phyloP scores from a whole-genome alignment of 2,888 invertebrate species.

The Drosophila cracens region DNA sequence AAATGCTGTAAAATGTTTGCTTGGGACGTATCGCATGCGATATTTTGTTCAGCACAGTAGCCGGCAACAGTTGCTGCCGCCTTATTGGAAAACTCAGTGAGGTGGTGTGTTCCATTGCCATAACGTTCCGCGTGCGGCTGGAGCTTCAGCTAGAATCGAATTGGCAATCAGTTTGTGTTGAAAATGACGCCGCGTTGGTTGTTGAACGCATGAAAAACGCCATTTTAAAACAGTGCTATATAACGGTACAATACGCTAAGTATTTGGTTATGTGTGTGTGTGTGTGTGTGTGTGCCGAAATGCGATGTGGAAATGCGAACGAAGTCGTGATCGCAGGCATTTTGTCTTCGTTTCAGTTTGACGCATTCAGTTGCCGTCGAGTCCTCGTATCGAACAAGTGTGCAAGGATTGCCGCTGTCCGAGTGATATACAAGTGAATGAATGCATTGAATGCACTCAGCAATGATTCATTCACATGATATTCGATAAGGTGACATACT shows the following conservation, averaged over 20 bases:
- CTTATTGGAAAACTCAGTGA: slow-evolving; percentile 27
- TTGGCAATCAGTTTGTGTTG: slow-evolving; percentile 70
- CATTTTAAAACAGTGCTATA: slow-evolving; percentile 41
- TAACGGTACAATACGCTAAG: slow-evolving; percentile 63
- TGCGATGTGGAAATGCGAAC: slow-evolving; percentile 25
- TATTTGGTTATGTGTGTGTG: slow-evolving; percentile 6
- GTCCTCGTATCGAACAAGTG: slow-evolving; percentile 49
- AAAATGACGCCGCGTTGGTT: slow-evolving; percentile 76
- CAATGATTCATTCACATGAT: slow-evolving; percentile 22
- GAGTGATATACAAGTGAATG: slow-evolving; percentile 19
- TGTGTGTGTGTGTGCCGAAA: slow-evolving; percentile 37
- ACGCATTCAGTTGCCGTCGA: slow-evolving; percentile 56
- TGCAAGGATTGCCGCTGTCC: slow-evolving; percentile 31
- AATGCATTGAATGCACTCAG: slow-evolving; percentile 14
- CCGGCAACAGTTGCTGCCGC: slow-evolving; percentile 43
- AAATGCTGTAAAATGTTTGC: background rate
- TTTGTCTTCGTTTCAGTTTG: slow-evolving; percentile 44
- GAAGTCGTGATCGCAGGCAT: slow-evolving; percentile 60
- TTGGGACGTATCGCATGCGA: slow-evolving; percentile 46
- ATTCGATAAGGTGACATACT: slow-evolving; percentile 31
- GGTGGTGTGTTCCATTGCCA: slow-evolving; percentile 50
- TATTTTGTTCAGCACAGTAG: slow-evolving; percentile 20
- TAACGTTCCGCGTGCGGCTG: slow-evolving; percentile 35
- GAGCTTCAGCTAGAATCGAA: slow-evolving; percentile 32
- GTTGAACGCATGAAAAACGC: slow-evolving; percentile 60